phyloP scores from a whole-genome alignment of 2,113 vertebrate genomes.

The Naja naja region DNA sequence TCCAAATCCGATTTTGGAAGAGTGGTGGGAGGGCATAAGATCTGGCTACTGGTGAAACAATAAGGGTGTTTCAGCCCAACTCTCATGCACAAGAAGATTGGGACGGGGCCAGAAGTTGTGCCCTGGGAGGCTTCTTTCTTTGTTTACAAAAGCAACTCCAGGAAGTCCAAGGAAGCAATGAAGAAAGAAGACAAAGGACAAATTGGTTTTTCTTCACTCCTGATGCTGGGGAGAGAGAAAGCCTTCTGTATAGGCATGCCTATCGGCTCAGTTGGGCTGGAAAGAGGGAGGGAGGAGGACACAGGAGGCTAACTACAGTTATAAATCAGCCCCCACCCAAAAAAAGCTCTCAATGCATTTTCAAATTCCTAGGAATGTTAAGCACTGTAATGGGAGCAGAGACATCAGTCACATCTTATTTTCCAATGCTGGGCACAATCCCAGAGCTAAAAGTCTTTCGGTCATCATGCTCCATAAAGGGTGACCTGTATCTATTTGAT shows the following conservation, averaged over 20 bases:
- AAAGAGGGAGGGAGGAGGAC: not conserved
- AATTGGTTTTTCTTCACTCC: not conserved
- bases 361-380: not conserved
- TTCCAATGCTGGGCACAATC: not conserved
- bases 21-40: not conserved
- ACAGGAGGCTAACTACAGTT: not conserved
- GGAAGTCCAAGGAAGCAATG: not conserved
- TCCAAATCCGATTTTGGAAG: not conserved
- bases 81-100: not conserved
- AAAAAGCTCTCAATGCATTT: not conserved
- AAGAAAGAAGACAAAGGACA: not conserved
- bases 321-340: too few relatives aligned
- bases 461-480: not conserved
- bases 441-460: not conserved
- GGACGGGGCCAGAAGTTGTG: not conserved
- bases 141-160: not conserved
- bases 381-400: too few relatives aligned
- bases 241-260: not conserved
- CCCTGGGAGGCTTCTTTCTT: not conserved
- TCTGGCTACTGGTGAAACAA: too few relatives aligned
- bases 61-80: not conserved
- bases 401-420: too few relatives aligned
- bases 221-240: not conserved
- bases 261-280: not conserved
- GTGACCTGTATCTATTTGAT: not conserved